A percentile compares a stretch with the other conserved stretches of the same genome.
phyloP scores from a whole-genome alignment of 2,888 invertebrate species.

The Phytoseiulus persimilis region DNA sequence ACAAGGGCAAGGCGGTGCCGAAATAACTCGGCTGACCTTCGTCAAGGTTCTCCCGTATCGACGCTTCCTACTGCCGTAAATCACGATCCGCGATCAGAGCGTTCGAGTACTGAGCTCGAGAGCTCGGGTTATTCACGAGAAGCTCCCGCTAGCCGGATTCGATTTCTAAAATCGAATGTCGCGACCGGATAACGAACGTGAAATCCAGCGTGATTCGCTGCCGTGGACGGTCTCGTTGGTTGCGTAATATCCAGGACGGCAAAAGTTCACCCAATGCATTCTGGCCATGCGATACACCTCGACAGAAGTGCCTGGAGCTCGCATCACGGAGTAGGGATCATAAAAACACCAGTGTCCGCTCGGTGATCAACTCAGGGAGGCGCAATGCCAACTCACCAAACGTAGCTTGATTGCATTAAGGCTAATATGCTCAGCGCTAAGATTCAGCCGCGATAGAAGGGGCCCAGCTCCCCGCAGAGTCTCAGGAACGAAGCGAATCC shows the following conservation, averaged over 20 bases:
- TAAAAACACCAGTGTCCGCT: background rate
- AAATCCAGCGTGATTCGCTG: too few relatives aligned
- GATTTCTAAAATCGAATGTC: too few relatives aligned
- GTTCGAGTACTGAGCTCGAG: background rate
- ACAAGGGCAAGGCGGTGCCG: background rate
- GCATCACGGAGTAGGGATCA: background rate
- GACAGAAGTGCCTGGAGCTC: background rate
- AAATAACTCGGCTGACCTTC: background rate
- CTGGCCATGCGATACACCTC: background rate
- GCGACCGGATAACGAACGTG: too few relatives aligned
- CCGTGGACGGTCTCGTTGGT: too few relatives aligned
- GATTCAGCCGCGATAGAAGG: background rate
- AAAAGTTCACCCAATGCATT: background rate
- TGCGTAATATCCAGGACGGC: background rate
- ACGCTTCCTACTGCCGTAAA: background rate
- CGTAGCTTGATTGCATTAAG: background rate
- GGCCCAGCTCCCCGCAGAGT: background rate
- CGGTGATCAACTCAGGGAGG: background rate
- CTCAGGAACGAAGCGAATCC: background rate
- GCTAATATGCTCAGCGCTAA: background rate
- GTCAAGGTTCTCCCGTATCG: background rate
- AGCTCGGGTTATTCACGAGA: too few relatives aligned
- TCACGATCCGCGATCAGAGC: background rate
- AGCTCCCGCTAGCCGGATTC: too few relatives aligned
- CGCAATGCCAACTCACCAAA: background rate